Evolutionary conservation across 2,797 vertebrate species (phyloP), one percentile per base, ranked within the genome.

Genomic region (Sebastes itinus): DNA sequence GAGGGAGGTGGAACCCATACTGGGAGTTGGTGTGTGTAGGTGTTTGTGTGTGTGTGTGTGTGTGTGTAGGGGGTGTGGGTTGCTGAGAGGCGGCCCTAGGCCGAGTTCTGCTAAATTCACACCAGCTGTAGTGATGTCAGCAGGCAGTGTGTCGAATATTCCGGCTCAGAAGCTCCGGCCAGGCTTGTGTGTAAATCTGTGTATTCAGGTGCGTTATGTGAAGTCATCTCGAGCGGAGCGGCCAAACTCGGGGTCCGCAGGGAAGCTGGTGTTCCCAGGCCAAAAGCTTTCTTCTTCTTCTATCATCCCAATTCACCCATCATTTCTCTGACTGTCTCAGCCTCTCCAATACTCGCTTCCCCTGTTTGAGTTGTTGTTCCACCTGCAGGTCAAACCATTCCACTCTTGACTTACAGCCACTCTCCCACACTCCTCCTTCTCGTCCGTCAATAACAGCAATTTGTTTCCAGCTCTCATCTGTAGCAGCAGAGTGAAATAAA

Each of bases 71-170:
- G 55, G 75, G 32, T 25, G 65, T 1, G 58, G 67, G 64, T 66
- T 81, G 80, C 49, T 22, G 77, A 85, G 77, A 89, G 78, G 80
- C 81, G 54, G 83, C 77, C 72, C 60, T 49, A 65, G 78, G 79
- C 85, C 84, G 78, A 83, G 83, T 88, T 90, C 77, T 77, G 75
- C 88, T 89, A 93, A 94, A 95, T 95, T 94, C 92, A 85, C 92
- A 93, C 91, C 95, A 95, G 94, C 95, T 95, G 95, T 92, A 92
- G 92, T 94, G 95, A 96, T 94, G 94, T 96, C 94, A 95, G 91
- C 64, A 91, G 77, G 85, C 92, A 91, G 90, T 86, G 89, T 89
- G 92, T 91, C 67, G 92, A 94, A 92, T 94, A 94, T 94, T 95
- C 91, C 84, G 77, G 93, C 91, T 92, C 91, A 90, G 85, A 92